A percentile compares a stretch with the other conserved stretches of the same genome.
Evolutionary conservation across 2,797 vertebrate species (phyloP).

Genomic region (Oryzias dopingdopingensis): DNA sequence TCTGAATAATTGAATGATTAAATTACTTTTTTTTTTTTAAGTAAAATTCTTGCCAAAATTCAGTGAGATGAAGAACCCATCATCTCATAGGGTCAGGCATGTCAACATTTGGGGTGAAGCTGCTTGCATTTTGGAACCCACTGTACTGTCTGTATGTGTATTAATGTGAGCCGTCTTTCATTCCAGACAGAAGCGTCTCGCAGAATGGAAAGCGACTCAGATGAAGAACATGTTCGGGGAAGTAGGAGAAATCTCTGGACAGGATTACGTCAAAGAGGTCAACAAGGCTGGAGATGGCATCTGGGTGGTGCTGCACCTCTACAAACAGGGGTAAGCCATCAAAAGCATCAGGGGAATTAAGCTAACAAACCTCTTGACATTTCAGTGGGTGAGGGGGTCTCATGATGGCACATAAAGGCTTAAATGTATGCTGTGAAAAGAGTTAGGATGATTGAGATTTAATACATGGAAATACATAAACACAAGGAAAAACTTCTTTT

Average conservation of each 20-base stretch:
- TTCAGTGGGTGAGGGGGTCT: no score
- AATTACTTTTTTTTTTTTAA: no score
- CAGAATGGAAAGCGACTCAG: slow-evolving; percentile 90
- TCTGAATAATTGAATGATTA: no score
- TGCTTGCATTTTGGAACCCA: not conserved
- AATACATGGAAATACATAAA: no score
- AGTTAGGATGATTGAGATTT: no score
- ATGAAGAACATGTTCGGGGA: slow-evolving; percentile 90
- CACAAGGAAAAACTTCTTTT: no score
- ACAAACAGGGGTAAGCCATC: slow-evolving; percentile 88
- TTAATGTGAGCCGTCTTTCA: not conserved
- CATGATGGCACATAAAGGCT: no score
- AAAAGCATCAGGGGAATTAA: no score
- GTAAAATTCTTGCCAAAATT: no score
- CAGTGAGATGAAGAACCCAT: no score
- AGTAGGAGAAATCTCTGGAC: slow-evolving; percentile 89
- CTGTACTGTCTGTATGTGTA: not conserved
- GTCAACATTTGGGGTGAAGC: not conserved
- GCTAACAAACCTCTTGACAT: no score
- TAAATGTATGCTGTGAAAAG: no score
- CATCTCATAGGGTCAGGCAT: not conserved
- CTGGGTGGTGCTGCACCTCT: slow-evolving; percentile 96
- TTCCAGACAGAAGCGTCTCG: slow-evolving; percentile 87
- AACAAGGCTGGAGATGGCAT: slow-evolving; percentile 88
- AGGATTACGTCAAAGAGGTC: slow-evolving; percentile 94